Base-by-base conservation (phyloP, 2,797 vertebrate genomes). In the Enteromius treurensis region DNA sequence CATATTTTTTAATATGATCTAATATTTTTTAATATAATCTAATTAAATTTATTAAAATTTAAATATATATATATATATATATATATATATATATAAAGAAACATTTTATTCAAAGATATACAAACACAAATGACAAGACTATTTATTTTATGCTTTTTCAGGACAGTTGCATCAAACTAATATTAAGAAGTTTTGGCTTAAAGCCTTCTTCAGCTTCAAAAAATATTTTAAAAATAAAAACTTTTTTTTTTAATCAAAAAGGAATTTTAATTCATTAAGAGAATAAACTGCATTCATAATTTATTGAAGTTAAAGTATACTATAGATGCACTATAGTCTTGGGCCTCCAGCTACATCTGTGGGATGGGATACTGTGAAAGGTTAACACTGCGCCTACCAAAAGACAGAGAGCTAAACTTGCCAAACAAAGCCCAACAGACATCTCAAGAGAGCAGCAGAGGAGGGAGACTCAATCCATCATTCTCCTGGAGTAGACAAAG, bases 391-490 rank as follows among this genome's bases (percentile, higher is more conserved):
- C 5, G 21, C 34, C 70, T 55, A 68, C 47, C 11, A 67, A 68
- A 78, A 45, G 62, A 26, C 23, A 60, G 47, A 42, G 45, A 34
- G 14, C 21, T 40, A 10, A 77, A 69, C 40, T 60, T 69, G 64
- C 81, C 74, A 69, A 83, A 77, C 34, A 83, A 83, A 83, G 49
- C 65, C 81, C 64, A 60, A 67, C 29, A 69, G 64, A 69, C 53
- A 68, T 47, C 65, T 77, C 74, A 77, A 77, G 37, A 77, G 65
- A 70, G 69, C 23, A n/a, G 84, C 51, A 34, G 84, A 53, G 89
- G 85, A 53, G 89, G 65, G 47, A 81, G 84, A 87, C 75, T 88
- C 85, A 91, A 89, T 91, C 88, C 89, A 81, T 86, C 60, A 86
- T 90, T 92, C 85, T 88, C 71, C 64, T 82, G 67, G 70, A 79